Evolutionary conservation across 1,140 invertebrate genomes (phyloP), one percentile per base, ranked within the genome.

Genomic region (Drosophila neocordata): DNA sequence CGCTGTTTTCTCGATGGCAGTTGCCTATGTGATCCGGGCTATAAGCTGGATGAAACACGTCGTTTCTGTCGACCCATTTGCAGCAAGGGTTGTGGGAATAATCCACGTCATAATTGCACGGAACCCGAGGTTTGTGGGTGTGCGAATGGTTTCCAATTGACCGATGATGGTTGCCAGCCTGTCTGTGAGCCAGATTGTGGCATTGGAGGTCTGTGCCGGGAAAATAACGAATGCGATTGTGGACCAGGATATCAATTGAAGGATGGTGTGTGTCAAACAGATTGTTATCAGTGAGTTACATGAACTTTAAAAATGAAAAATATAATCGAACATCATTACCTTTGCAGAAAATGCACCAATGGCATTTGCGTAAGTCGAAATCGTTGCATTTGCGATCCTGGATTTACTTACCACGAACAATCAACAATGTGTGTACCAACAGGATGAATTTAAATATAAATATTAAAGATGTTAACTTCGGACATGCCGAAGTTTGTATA

Each of bases 11-110:
- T 92, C 0, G 92, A 93, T 2, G 81, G 90, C 12, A 79, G 90
- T 1, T 94, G 95, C 82, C 91, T 93, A 3, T 96, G 95, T 80
- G 93, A 93, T 61, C 83, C 92, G 5, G 95, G 95, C 2, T 96
- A 93, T 83, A 93, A 91, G 37, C 80, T 94, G 61, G 93, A 95
- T 68, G 71, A 83, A 37, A 91, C 92, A 64, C 70, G 84, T 0
- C 82, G 90, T 60, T 91, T 83, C 44, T 93, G 93, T 69, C 70
- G 83, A 20, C 93, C 93, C 9, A 79, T 90, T 13, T 94, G 93
- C 69, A 79, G 85, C 18, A 76, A 78, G 5, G 74, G 69, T 1
- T 93, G 93, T 65, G 84, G 74, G 24, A 71, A 20, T 22, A 91
- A 79, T 61, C 58, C 58, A 2, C 57, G 79, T 0, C 85, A 91